Evolutionary conservation across 2,888 invertebrate species (phyloP).

Genomic region (Leptopterna dolabrata): DNA sequence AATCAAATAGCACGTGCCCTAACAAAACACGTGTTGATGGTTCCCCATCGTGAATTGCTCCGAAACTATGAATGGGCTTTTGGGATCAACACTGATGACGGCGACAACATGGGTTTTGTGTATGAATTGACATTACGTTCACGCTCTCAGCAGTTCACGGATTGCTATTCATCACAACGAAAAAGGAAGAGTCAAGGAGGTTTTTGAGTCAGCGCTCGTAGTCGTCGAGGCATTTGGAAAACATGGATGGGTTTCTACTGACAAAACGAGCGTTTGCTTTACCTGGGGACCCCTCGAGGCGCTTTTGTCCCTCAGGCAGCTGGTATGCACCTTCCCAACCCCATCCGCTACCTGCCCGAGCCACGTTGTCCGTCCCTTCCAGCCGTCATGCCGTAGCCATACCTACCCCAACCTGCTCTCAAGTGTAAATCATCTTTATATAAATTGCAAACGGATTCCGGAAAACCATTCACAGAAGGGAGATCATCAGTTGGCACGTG

Average conservation of each 20-base stretch:
- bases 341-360: neutral
- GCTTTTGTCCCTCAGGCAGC: slow-evolving; percentile 34
- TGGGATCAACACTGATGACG: neutral
- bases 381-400: neutral
- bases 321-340: slow-evolving; percentile 37
- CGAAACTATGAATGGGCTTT: neutral
- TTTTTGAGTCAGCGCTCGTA: slow-evolving; percentile 23
- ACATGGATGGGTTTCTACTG: neutral
- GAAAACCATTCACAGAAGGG: neutral
- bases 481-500: neutral
- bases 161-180: neutral
- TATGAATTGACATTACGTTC: slow-evolving; percentile 3
- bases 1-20: neutral
- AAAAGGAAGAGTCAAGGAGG: neutral
- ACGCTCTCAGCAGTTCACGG: slow-evolving; percentile 10
- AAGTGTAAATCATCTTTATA: slow-evolving; percentile 10
- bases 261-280: neutral
- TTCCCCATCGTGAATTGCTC: neutral
- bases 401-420: slow-evolving; percentile 14
- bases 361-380: neutral
- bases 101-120: neutral
- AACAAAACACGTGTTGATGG: slow-evolving; percentile 3
- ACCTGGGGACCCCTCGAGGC: slow-evolving; percentile 20
- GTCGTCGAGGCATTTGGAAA: neutral
- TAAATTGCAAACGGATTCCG: slow-evolving; percentile 20